Evolutionary conservation across 2,888 invertebrate species (phyloP), one percentile per base, ranked within the genome.

Genomic region (Stenodera caucasica): DNA sequence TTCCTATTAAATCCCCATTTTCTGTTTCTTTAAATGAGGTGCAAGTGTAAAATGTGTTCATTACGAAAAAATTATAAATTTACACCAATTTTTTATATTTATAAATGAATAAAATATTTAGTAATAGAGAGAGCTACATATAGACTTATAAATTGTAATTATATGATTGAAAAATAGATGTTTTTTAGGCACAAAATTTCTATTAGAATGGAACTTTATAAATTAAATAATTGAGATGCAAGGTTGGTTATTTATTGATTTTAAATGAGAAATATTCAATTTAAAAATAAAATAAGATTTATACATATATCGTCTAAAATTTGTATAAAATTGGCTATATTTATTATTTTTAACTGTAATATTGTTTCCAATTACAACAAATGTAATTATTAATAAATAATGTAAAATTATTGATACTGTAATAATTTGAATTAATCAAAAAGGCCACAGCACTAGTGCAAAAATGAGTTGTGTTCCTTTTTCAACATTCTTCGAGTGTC

Each of bases 31-130:
- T 60, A 23, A 53, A 58, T 50, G 55, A 57, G 61, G 63, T 67
- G 66, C 65, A 66, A 67, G 55, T 45, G 18, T 11, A 61, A 53
- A 32, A 68, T 68, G 68, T 68, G 68, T 68, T 68, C 68, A 68
- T 64, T 63, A 67, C 57, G 52, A 50, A 52, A 52, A 21, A 57
- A 15, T 57, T 51, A 61, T 57, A 63, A 62, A 66, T 63, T 63
- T 67, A 65, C 64, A 64, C 64, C 64, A 62, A 66, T 64, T 67
- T 67, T 65, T 64, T 67, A 67, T 60, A 63, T 55, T 45, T 63
- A 49, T 45, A 45, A 12, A n/a, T 18, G n/a, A n/a, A n/a, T n/a
- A 12, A 23, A 45, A 45, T n/a, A 23, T 45, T 0, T 45, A 23
- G 21, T 12, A 12, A 45, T 45, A 11, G 6, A 30, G 9, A 54